These are phyloP conservation scores for Rhinophrynus dorsalis DNA, from an alignment of 2,797 vertebrate genomes.

Conservation along the genomic window DNA sequence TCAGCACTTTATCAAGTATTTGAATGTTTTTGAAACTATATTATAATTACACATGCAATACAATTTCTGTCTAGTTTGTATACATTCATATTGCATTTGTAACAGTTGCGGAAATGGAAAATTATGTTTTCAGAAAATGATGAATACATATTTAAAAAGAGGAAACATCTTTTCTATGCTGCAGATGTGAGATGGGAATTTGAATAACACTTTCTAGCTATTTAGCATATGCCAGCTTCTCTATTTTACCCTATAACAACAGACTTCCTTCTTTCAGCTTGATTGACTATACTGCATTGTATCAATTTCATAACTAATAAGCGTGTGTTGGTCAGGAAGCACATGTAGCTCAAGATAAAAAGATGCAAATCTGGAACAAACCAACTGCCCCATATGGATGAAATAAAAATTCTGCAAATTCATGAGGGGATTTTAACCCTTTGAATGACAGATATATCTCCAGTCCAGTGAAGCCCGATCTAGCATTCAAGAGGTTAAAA, in stretches of 20 bases:
- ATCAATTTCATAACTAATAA: slow-evolving; percentile 16
- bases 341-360: slow-evolving; percentile 30
- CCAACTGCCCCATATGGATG: no score
- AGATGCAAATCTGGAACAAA: no score
- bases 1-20: slow-evolving; percentile 22
- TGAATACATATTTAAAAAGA: slow-evolving; percentile 30
- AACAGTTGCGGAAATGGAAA: slow-evolving; percentile 19
- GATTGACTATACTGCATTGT: slow-evolving; percentile 4
- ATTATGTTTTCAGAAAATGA: slow-evolving; percentile 25
- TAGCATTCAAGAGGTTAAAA: no score
- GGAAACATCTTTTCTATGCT: slow-evolving; percentile 16
- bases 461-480: no score
- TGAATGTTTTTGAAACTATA: slow-evolving; percentile 15
- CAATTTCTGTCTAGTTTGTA: slow-evolving; percentile 2
- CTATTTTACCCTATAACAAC: not conserved
- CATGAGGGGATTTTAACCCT: no score
- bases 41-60: slow-evolving; percentile 24
- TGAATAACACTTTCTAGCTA: slow-evolving; percentile 11
- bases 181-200: slow-evolving; percentile 26
- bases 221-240: slow-evolving; percentile 16
- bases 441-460: no score
- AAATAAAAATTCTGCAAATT: no score
- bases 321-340: not conserved
- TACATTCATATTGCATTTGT: slow-evolving; percentile 25
- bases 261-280: slow-evolving; percentile 10